Base-by-base conservation (phyloP, 2,797 vertebrate species). In the Poecile montanus region DNA sequence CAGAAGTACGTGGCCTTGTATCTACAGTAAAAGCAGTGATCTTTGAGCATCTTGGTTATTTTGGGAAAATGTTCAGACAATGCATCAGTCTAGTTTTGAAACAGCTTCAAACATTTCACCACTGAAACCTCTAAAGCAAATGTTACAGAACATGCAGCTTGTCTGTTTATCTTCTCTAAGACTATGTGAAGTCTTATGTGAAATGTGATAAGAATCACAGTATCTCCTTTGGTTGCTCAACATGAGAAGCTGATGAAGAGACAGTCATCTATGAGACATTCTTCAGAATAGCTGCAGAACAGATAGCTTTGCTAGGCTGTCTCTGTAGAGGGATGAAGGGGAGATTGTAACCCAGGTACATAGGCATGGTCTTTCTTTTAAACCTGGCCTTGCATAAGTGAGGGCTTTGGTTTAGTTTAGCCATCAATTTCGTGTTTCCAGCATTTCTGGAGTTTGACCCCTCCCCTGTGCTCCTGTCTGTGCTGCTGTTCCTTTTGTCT, bases 181-280 rank as follows among this genome's bases (percentile, higher is more conserved):
- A 85, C 83, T 53, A 17, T 92, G 82, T 92, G 91, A 96, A 95
- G 87, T 94, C 85, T 48, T 66, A 42, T 60, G 61, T 93, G 96
- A 96, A 94, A 96, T 88, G 91, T 26, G 93, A 79, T 91, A 92
- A 96, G 88, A 65, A 94, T 96, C 94, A 36, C 72, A 89, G 47
- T 72, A 83, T 81, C 88, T 95, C 78, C 76, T 90, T 90, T 85
- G 90, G 92, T 85, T 89, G 95, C 91, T 97, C 91, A 91, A 78
- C 92, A 76, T 94, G 83, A 96, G 86, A 89, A 80, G 88, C 71
- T 87, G 80, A 84, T 89, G 86, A 95, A 85, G 88, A 97, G 92
- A 94, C 57, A 95, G 89, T 89, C 84, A 93, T 77, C 71, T 88
- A 66, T 30, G 54, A 94, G 90, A 16, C n/a, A 62, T 96, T 95